A percentile compares a stretch with the other conserved stretches of the same genome.
Conservation (phyloP, 2,113 vertebrate genomes). For the Falcunculus frontatus region DNA sequence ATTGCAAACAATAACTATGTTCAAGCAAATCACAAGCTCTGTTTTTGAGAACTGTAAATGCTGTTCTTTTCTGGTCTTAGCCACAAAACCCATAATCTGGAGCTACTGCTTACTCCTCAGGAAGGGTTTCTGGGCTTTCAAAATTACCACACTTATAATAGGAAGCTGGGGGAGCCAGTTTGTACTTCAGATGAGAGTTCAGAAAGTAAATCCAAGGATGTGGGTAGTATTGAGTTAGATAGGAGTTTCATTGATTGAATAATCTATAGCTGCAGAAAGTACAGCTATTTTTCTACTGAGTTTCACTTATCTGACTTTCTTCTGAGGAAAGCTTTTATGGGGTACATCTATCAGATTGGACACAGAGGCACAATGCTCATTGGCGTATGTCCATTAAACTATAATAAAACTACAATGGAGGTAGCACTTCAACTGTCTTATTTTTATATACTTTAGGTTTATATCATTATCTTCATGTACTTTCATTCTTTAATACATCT, state of each 20-base stretch:
- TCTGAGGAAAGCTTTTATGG: constrained; percentile 46
- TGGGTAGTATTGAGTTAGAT: constrained; percentile 30
- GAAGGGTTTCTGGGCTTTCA: background rate
- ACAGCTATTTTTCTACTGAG: constrained; percentile 47
- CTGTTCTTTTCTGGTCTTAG: background rate
- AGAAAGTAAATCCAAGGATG: constrained; percentile 35
- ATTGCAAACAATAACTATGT: background rate
- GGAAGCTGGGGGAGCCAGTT: background rate
- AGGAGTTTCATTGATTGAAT: constrained; percentile 53
- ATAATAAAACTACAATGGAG: background rate
- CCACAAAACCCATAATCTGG: background rate
- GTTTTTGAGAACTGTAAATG: background rate
- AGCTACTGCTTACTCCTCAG: background rate
- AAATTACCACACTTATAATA: background rate
- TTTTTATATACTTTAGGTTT: constrained; percentile 12
- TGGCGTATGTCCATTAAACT: background rate
- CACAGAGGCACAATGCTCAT: constrained; percentile 21
- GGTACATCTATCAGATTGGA: constrained; percentile 47
- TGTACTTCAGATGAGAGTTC: background rate
- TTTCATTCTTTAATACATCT: background rate
- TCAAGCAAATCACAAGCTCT: background rate
- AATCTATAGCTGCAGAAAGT: constrained; percentile 54
- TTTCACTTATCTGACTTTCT: constrained; percentile 58
- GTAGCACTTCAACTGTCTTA: background rate
- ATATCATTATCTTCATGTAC: background rate